A percentile compares a stretch with the other conserved stretches of the same genome.
phyloP scores from a whole-genome alignment of 2,113 vertebrate genomes.

The Diadophis punctatus region DNA sequence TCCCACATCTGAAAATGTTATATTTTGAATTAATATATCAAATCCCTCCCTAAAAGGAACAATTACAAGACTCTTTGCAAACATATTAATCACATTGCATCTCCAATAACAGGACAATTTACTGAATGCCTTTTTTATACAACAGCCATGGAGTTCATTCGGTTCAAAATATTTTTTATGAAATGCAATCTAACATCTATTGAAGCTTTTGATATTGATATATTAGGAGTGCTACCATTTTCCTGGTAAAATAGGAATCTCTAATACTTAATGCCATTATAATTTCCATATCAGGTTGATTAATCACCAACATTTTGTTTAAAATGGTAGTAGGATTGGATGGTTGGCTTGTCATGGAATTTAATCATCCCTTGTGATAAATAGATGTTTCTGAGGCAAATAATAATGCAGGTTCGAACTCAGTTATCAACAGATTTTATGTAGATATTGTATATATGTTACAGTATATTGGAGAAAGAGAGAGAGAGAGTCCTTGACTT shows the following conservation, averaged over 20 bases:
- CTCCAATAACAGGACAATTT: neutral
- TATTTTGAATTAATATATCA: neutral
- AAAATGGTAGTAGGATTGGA: neutral
- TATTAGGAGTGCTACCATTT: neutral
- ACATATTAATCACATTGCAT: neutral
- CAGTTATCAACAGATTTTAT: neutral
- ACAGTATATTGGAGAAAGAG: neutral
- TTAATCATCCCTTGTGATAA: neutral
- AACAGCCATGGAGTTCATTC: neutral
- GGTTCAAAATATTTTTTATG: neutral
- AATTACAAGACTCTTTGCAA: neutral
- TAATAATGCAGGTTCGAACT: neutral
- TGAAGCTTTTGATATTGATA: neutral
- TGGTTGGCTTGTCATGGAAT: neutral
- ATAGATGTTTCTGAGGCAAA: neutral
- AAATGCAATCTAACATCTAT: neutral
- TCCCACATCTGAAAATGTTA: neutral
- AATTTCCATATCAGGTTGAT: neutral
- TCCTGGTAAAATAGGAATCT: neutral
- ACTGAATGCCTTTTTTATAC: neutral
- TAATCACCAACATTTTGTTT: neutral
- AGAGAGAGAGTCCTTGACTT: too few species aligned
- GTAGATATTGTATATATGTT: too few species aligned
- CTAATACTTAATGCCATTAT: neutral
- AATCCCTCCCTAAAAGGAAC: neutral